Base-by-base conservation (phyloP, 1,140 invertebrate species). In the Neodiprion lecontei region DNA sequence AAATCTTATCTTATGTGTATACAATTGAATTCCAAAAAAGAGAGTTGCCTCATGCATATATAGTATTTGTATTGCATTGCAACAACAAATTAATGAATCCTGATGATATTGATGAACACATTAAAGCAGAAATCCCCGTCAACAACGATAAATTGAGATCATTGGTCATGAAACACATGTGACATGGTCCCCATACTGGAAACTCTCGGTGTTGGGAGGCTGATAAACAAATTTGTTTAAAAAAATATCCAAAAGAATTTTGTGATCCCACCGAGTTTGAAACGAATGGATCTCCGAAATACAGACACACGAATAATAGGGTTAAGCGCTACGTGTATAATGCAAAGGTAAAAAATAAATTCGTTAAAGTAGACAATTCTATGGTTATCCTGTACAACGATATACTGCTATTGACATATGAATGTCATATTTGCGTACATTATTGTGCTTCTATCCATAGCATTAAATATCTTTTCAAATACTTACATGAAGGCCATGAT, bases 191-290 rank as follows among this genome's bases (percentile, higher is more conserved):
- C 8, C 73, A 77, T 50, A 71, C 70, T 10, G 23, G 70, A 47
- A 73, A 72, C 70, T 74, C 67, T 21, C 70, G 28, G 69, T 78
- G 74, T 74, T 72, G 47, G 48, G 47, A 76, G 74, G 21, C 49
- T 50, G 48, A 72, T 21, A 72, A 71, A 48, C 28, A 77, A 66
- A 68, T 23, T 17, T 77, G 73, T 71, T 73, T 68, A 14, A 75
- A 77, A 75, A 73, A 75, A 9, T 77, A 75, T 75, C 74, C 76
- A 17, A 77, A 73, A 75, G 12, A 48, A 48, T 75, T 75, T 73
- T 69, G 53, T 67, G 17, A 75, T 17, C 10, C 48, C n/a, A 77
- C 76, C 9, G 11, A 70, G 23, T 73, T 75, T 73, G 72, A 76
- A 70, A 48, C 67, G 49, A 73, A 77, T 53, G 76, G 74, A 9